Evolutionary conservation across 2,888 invertebrate genomes (phyloP), one percentile per base, ranked within the genome.

Genomic region (Lapara coniferarum): DNA sequence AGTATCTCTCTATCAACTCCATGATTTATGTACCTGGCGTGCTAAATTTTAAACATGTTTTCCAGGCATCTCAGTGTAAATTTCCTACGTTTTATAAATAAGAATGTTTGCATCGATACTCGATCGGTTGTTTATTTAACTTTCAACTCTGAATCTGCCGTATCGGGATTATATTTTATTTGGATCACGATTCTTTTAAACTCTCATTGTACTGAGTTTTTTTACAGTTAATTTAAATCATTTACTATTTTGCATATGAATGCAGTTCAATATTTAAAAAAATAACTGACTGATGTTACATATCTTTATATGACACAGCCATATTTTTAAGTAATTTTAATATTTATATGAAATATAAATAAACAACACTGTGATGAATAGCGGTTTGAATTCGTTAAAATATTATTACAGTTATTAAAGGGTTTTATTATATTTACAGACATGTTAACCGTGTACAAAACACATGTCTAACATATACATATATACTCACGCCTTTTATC

Each of bases 11-110:
- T 63, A 63, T 63, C 63, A 63, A 63, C 49, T 63, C 63, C 46
- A 49, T 63, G 63, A 63, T 63, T 59, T 59, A 63, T 66, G 49
- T 68, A 58, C n/a, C 30, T 68, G 51, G 68, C n/a, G 8, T 67
- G 66, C 52, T 66, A 66, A 67, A 57, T 70, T 68, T 67, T 70
- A 71, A 71, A 73, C 68, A 68, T 70, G 57, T 57, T 56, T 52
- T 56, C 51, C 66, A 67, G n/a, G 68, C 25, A 66, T 53, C 69
- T 14, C 51, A 25, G 57, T 67, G 68, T 68, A 68, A 68, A 68
- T 71, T 71, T 70, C 71, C 67, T 70, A 67, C 58, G 59, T 57
- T 71, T 67, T 68, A 70, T 66, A 66, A 66, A 55, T 66, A 53
- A 52, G 63, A 66, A 66, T 66, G 68, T 69, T 71, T 67, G 70